Percentiles rank a stretch among this genome's conserved stretches.
These are phyloP conservation scores for Drosophila grimshawi DNA, from an alignment of 1,140 invertebrate species.

Conservation along the genomic window DNA sequence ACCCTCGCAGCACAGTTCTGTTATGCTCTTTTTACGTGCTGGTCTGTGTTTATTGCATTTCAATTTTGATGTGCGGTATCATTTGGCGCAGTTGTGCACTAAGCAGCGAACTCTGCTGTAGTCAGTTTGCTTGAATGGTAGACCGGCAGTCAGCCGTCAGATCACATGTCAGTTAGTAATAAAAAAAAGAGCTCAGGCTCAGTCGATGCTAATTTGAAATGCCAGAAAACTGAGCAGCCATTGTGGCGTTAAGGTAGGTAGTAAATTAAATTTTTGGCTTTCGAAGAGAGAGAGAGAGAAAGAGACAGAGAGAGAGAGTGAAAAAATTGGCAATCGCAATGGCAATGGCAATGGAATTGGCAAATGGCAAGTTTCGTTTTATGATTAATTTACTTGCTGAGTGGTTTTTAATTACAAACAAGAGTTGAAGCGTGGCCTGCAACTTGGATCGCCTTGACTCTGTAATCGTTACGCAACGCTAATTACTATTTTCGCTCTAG, in stretches of 20 bases:
- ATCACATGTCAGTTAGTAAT: slow-evolving; percentile 61
- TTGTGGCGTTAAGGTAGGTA: slow-evolving; percentile 14
- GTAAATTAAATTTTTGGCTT: slow-evolving; percentile 67
- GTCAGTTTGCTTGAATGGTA: slow-evolving; percentile 36
- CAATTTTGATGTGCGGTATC: slow-evolving; percentile 68
- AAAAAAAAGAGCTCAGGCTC: slow-evolving; percentile 39
- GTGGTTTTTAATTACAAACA: slow-evolving; percentile 83
- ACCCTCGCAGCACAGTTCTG: slow-evolving; percentile 11
- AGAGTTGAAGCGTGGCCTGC: slow-evolving; percentile 65
- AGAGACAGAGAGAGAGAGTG: not conserved
- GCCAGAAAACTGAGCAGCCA: slow-evolving; percentile 14
- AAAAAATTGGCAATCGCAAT: not conserved
- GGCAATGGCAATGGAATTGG: slow-evolving; percentile 15
- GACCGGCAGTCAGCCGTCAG: slow-evolving; percentile 2
- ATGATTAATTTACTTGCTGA: slow-evolving; percentile 82
- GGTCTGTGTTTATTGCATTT: slow-evolving; percentile 70
- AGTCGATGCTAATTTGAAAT: slow-evolving; percentile 47
- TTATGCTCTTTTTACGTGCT: slow-evolving; percentile 32
- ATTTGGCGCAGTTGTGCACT: slow-evolving; percentile 41
- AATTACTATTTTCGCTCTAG: slow-evolving; percentile 80
- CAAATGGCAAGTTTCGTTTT: slow-evolving; percentile 54
- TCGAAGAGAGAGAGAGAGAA: not conserved
- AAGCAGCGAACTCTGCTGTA: slow-evolving; percentile 31
- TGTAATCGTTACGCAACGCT: slow-evolving; percentile 75
- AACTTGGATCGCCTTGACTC: slow-evolving; percentile 35